Evolutionary conservation across 2,888 invertebrate species (phyloP), one percentile per base, ranked within the genome.

Genomic region (Willowsia nigromaculata): DNA sequence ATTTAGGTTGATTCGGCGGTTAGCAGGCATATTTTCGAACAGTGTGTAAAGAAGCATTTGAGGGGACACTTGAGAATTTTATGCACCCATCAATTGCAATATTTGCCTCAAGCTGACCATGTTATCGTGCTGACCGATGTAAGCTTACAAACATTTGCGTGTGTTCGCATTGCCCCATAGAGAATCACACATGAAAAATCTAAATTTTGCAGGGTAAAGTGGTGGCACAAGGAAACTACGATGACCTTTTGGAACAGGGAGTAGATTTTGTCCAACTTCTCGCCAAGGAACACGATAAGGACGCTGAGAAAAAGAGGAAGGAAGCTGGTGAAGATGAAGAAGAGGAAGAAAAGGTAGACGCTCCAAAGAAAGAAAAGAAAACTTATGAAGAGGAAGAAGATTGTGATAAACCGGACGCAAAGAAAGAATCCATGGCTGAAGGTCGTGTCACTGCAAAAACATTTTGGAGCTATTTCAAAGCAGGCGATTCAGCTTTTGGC

Each of bases 1-100:
- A n/a, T n/a, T n/a, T n/a, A n/a, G n/a, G n/a, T 95, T 0, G 98
- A 98, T 94, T 96, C 98, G 0, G 97, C 97, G 93, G 98, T 98
- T 0, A 97, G 98, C 0, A 96, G 97, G 4, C 97, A 97, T 94
- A 95, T 98, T 92, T 98, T 98, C 94, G 97, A 98, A 76, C 95
- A 96, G 93, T 97, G 96, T 83, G 96, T 97, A 85, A 94, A 93
- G 90, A 96, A 92, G 95, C 96, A 96, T 92, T 94, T 97, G 85
- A 94, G 94, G 59, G 95, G 95, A n/a, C 96, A 96, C 93, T 96
- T 96, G 9, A 95, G 96, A 0, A 95, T 97, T 74, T 94, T 97
- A 85, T 96, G 97, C 62, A 95, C 95, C 6, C 95, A 95, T 93
- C 95, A 95, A 91, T 92, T 94, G 22, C 95, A 95, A 92, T 94